Conservation (phyloP, 2,113 vertebrate genomes). For the Sinocyclocheilus grahami region DNA sequence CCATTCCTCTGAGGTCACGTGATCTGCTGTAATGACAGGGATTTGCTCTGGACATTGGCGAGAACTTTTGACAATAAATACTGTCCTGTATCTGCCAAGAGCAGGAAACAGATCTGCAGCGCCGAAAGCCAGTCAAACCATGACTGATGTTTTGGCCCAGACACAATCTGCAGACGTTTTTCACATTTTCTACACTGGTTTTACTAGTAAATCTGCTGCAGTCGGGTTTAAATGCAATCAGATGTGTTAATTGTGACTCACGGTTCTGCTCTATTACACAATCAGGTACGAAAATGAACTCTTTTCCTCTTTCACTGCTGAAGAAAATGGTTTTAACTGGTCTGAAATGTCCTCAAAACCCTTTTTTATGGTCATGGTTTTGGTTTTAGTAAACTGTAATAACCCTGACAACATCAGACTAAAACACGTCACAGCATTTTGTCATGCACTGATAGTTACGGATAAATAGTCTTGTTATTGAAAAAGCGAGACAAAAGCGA, state of each 20-base stretch:
- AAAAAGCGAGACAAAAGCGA: no score
- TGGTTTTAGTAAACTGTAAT: no score
- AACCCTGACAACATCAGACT: no score
- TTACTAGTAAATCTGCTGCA: not conserved
- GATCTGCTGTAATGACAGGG: slow-evolving; percentile 64
- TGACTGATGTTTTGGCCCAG: not conserved
- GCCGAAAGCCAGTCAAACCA: not conserved
- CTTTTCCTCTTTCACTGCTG: not conserved
- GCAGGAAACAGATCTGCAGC: not conserved
- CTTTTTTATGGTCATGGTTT: no score
- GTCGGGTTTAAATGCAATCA: not conserved
- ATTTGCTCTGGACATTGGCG: slow-evolving; percentile 59
- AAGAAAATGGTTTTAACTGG: not conserved
- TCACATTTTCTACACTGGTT: not conserved
- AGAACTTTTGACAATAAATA: slow-evolving; percentile 51
- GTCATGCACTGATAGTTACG: no score
- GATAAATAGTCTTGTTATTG: no score
- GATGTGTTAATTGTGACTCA: not conserved
- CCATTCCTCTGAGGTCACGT: slow-evolving; percentile 69
- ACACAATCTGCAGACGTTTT: not conserved
- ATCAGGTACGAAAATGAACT: fast-evolving
- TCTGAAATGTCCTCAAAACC: not conserved
- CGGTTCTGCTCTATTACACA: not conserved
- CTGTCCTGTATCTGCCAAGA: not conserved
- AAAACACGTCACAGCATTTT: no score